Evolutionary conservation across 2,113 vertebrate species (phyloP).

Genomic region (Anas platyrhynchos): DNA sequence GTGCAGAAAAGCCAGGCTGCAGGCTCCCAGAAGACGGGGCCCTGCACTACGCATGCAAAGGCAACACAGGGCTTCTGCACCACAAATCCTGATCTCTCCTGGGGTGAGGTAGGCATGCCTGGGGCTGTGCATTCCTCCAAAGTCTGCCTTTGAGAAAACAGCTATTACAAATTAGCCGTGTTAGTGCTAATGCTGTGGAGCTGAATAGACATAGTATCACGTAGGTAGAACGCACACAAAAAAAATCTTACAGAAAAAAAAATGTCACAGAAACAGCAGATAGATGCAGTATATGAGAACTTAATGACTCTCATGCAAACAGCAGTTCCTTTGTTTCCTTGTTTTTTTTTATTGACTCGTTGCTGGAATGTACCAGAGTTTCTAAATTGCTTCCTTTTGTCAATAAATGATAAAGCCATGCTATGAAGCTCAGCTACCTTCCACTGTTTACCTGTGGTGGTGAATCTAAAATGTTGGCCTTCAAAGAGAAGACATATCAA

Average conservation of each 20-base stretch:
- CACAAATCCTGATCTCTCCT: neutral
- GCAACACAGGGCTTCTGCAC: neutral
- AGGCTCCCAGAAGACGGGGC: rapidly evolving
- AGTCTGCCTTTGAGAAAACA: neutral
- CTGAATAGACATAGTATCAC: neutral
- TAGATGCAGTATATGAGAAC: neutral
- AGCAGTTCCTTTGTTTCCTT: neutral
- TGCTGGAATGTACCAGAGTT: neutral
- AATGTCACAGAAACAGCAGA: neutral
- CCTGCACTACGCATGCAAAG: rapidly evolving
- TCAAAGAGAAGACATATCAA: neutral
- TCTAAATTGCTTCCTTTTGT: neutral
- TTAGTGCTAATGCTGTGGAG: rapidly evolving
- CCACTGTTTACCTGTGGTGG: neutral
- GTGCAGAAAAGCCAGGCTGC: neutral
- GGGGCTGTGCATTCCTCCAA: neutral
- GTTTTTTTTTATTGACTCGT: neutral
- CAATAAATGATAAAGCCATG: neutral
- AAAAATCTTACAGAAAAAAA: neutral
- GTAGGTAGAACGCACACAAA: neutral
- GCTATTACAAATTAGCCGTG: neutral
- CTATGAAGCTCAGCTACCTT: neutral
- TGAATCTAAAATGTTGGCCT: neutral
- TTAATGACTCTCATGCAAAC: neutral
- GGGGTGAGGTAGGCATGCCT: neutral